Percentiles rank a stretch among this genome's conserved stretches.
Evolutionary conservation across 2,888 invertebrate species (phyloP).

Genomic region (Brachyptera risi): DNA sequence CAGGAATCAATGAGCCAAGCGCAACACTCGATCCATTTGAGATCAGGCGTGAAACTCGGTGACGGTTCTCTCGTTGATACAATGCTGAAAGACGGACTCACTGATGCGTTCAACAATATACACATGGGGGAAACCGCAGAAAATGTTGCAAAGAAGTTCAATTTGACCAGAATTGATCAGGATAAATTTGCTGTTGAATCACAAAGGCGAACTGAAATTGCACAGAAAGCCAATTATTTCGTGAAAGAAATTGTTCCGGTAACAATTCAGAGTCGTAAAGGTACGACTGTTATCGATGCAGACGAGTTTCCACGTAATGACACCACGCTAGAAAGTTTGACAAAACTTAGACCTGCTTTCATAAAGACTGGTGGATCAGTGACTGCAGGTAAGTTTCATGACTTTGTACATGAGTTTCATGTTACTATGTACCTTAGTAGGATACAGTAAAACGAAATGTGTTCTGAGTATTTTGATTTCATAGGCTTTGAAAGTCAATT

Average conservation of each 20-base stretch:
- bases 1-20: constrained; percentile 80
- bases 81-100: constrained; percentile 65
- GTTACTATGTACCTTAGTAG: no score
- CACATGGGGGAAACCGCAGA: constrained; percentile 84
- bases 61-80: constrained; percentile 59
- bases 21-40: constrained; percentile 61
- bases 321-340: constrained; percentile 56
- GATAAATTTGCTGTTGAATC: constrained; percentile 65
- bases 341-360: constrained; percentile 62
- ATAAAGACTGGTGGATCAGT: constrained; percentile 62
- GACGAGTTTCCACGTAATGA: constrained; percentile 69
- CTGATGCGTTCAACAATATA: constrained; percentile 65
- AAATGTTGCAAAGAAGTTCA: constrained; percentile 64
- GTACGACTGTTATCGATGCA: constrained; percentile 47
- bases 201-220: constrained; percentile 59
- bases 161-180: constrained; percentile 63
- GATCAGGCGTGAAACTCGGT: constrained; percentile 65
- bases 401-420: no score
- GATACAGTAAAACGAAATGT: no score
- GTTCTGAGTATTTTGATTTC: no score
- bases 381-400: no score
- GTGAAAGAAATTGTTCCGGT: constrained; percentile 68
- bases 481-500: no score
- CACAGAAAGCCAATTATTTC: constrained; percentile 61
- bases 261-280: constrained; percentile 48